These are phyloP conservation scores for Phaethon lepturus DNA, from an alignment of 2,113 vertebrate genomes.

Conservation along the genomic window DNA sequence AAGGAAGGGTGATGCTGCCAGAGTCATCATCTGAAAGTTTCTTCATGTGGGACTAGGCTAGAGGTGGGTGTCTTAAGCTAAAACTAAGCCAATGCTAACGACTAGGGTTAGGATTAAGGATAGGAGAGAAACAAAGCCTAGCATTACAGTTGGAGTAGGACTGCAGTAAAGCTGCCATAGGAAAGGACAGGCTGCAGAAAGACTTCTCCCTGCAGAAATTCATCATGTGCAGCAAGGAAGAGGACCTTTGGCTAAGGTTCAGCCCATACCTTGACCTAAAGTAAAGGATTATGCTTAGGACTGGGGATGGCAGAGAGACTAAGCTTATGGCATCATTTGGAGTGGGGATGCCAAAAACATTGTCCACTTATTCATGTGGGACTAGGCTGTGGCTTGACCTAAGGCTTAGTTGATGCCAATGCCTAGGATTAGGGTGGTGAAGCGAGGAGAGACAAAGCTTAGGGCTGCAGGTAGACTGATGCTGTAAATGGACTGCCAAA, in stretches of 20 bases:
- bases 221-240: not conserved
- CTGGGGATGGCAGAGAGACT: not conserved
- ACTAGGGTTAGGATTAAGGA: not conserved
- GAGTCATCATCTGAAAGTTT: not conserved
- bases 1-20: not conserved
- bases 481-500: not conserved
- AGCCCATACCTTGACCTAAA: not conserved
- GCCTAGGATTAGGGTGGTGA: not conserved
- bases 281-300: not conserved
- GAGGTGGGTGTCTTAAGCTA: fast-evolving
- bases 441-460: not conserved
- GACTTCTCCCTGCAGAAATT: not conserved
- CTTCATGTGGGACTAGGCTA: not conserved
- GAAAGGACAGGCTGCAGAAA: not conserved
- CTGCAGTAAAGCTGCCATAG: not conserved
- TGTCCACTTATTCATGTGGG: not conserved
- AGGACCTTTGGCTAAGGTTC: not conserved
- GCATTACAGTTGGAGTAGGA: not conserved
- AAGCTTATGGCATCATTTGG: not conserved
- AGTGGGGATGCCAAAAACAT: not conserved
- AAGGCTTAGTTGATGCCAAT: not conserved
- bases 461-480: not conserved
- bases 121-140: not conserved
- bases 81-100: not conserved
- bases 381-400: not conserved